Evolutionary conservation across 1,140 invertebrate genomes (phyloP), one percentile per base, ranked within the genome.

Genomic region (Platorchestia sp.): DNA sequence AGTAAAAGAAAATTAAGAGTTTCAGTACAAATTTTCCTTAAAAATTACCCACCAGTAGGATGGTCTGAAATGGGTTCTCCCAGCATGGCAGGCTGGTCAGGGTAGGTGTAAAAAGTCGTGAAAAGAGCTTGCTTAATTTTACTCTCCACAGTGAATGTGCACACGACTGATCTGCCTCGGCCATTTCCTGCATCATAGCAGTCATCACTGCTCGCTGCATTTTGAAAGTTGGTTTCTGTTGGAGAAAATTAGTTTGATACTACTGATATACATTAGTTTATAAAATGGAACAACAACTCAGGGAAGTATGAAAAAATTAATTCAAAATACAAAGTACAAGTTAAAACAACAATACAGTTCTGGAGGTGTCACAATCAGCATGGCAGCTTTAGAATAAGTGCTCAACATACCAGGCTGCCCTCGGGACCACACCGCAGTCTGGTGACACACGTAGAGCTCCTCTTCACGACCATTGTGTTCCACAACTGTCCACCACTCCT

Each of bases 381-480:
- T 89, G 41, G 43, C 14, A 16, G 41, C 16, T 41, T 42, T 42
- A 89, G 42, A 89, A 19, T 5, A 89, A 89, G 41, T 89, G 10
- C 36, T 96, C 96, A 47, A 93, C 91, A 93, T 96, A 96, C 97
- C 96, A 41, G 97, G 97, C 95, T 97, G 97, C 40, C 97, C 97
- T 95, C 97, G 96, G 95, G 97, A 98, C 98, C 98, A 99, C 44
- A 99, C 98, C 42, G 98, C 98, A 43, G 98, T 98, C 97, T 98
- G 98, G 14, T 98, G 98, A 96, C 98, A 98, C 27, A 99, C 98
- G 97, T 99, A 99, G 40, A 99, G 97, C 97, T 99, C 99, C 97
- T 99, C 99, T 97, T 99, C 99, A 96, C 97, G 97, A n/a, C 96
- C 95, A 44, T 96, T 95, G 96, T 96, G 96, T 59, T 96, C 95